A percentile compares a stretch with the other conserved stretches of the same genome.
Conservation (phyloP, 2,797 vertebrate species). For the Eulemur coronatus region DNA sequence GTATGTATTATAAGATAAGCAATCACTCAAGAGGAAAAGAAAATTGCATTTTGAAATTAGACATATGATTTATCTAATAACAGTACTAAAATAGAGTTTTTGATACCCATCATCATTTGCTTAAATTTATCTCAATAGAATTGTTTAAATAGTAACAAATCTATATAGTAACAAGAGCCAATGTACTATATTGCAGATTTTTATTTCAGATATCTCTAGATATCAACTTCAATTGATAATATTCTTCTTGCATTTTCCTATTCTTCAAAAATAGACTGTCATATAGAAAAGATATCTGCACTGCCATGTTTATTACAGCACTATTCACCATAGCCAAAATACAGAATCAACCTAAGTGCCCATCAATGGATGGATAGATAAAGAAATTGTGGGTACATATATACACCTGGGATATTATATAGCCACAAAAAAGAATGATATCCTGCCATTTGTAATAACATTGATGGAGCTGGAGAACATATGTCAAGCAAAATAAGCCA, state of each 20-base stretch:
- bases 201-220: not conserved
- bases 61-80: not conserved
- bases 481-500: not conserved
- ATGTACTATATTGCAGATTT: not conserved
- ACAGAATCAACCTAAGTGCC: no score
- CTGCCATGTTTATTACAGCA: no score
- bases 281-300: no score
- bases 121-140: not conserved
- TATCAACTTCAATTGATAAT: not conserved
- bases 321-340: no score
- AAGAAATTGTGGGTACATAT: no score
- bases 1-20: not conserved
- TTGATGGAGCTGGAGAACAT: not conserved
- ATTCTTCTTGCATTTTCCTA: not conserved
- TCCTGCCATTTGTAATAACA: not conserved
- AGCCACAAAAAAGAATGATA: no score
- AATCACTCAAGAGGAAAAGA: slow-evolving; percentile 21
- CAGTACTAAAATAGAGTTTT: not conserved
- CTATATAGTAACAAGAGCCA: not conserved
- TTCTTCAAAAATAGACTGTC: not conserved
- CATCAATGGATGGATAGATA: no score
- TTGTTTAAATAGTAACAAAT: not conserved
- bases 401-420: no score
- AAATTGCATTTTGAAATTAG: not conserved
- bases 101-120: not conserved